Base-by-base conservation (phyloP, 2,888 invertebrate genomes). In the Didymodactylos carnosus region DNA sequence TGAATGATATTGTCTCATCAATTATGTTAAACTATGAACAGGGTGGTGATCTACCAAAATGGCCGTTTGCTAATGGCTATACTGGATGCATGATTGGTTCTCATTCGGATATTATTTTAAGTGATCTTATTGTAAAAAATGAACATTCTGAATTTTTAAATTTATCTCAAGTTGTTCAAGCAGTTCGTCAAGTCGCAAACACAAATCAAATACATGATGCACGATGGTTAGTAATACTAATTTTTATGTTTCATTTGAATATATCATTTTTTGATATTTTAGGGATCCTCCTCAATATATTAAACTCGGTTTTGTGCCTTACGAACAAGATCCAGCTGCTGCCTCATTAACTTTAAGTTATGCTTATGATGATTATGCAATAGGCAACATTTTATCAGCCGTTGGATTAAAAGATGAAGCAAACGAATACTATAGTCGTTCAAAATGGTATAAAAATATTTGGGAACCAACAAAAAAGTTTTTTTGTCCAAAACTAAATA, bases 61-160 rank as follows among this genome's bases (percentile, higher is more conserved):
- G 62, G 62, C 62, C 62, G 7, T 62, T 62, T 0, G 62, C 62
- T 10, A 62, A 62, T 62, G 62, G 62, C 35, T 62, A 62, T 35
- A 62, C 62, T n/a, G 62, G 62, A n/a, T 62, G 62, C n/a, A 62
- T 62, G 62, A 35, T 62, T 35, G 62, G 62, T 62, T 62, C 62
- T 35, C 62, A 62, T 62, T 29, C 62, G 19, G 62, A 62, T 35
- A 16, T 62, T 3, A 3, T 62, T 29, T 35, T 62, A 5, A 62
- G 62, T 62, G 62, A 62, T 62, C n/a, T 62, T 35, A 35, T 62
- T 35, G 35, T 62, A 35, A 62, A 62, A 35, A 62, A 62, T 35
- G 62, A 62, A 62, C 35, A 62, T 62, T 29, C 29, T 62, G 10
- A 35, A 10, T 3, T n/a, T 35, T 62, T 62, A 29, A 35, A 62